Evolutionary conservation across 2,888 invertebrate genomes (phyloP).

Genomic region (Rhingia rostrata): DNA sequence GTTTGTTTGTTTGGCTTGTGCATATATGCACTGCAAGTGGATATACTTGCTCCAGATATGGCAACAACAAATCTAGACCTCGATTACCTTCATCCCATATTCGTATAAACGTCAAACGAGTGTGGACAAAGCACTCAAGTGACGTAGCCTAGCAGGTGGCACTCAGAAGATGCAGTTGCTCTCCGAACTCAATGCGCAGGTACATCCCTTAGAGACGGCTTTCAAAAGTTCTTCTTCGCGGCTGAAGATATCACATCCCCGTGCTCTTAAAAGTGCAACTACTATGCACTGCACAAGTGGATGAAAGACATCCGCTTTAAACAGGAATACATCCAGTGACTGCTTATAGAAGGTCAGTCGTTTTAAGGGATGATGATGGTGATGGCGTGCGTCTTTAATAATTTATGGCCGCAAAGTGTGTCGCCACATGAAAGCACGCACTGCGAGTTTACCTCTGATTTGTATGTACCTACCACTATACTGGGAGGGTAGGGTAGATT

Average conservation of each 20-base stretch:
- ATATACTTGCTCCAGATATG: constrained; percentile 53
- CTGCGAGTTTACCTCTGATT: constrained; percentile 22
- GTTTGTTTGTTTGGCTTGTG: constrained; percentile 9
- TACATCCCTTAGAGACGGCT: constrained; percentile 16
- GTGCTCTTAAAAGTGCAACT: constrained; percentile 8
- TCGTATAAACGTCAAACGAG: constrained; percentile 19
- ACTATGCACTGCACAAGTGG: constrained; percentile 23
- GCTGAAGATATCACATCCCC: not conserved
- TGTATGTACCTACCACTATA: not conserved
- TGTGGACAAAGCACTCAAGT: constrained; percentile 46
- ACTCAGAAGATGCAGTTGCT: constrained; percentile 39
- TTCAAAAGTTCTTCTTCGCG: constrained; percentile 2
- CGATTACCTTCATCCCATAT: constrained; percentile 59
- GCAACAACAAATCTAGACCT: constrained; percentile 46
- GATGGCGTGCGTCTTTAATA: constrained; percentile 29
- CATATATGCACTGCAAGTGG: not conserved
- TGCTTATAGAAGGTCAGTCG: constrained; percentile 51
- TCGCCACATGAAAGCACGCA: constrained; percentile 10
- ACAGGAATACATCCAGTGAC: not conserved
- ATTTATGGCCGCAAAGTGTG: constrained; percentile 37
- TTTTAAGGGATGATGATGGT: not conserved
- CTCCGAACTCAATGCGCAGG: constrained; percentile 49
- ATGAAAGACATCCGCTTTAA: constrained; percentile 32
- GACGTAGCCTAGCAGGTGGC: constrained; percentile 41
- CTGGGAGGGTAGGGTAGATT: not conserved